phyloP scores from a whole-genome alignment of 1,140 invertebrate species.

The Centruroides vittatus region DNA sequence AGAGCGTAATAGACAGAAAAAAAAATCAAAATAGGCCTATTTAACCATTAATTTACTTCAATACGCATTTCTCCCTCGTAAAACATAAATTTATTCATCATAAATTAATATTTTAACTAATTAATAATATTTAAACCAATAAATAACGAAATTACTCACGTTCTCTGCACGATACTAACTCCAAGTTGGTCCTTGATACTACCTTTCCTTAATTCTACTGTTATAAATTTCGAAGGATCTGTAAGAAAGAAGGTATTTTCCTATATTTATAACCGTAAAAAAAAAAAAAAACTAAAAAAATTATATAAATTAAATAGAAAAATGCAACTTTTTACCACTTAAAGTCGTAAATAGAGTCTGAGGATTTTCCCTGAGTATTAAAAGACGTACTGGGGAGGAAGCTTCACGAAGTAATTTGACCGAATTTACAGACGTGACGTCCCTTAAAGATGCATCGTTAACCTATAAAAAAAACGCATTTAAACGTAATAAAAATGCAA shows the following conservation, averaged over 20 bases:
- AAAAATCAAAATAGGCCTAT: no score
- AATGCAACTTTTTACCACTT: no score
- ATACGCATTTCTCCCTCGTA: no score
- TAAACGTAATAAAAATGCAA: no score
- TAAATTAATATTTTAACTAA: no score
- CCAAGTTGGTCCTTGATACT: conserved; percentile 20
- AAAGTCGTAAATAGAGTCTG: conserved; percentile 19
- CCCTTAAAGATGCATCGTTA: conserved; percentile 19
- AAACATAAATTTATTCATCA: no score
- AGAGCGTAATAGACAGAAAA: no score
- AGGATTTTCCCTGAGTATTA: conserved; percentile 19
- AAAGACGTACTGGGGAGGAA: conserved; percentile 15
- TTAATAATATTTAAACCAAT: no score
- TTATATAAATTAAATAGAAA: no score
- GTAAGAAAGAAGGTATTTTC: not conserved
- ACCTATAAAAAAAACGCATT: conserved; percentile 7
- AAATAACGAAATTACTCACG: conserved; percentile 4
- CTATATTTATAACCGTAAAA: no score
- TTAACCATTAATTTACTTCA: no score
- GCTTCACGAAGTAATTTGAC: conserved; percentile 16
- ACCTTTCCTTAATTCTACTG: conserved; percentile 18
- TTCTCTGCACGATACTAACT: conserved; percentile 19
- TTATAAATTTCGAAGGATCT: conserved; percentile 20
- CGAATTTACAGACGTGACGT: conserved; percentile 13
- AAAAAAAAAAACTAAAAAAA: no score